These are phyloP conservation scores for Griposia aprilina DNA, from an alignment of 2,888 invertebrate species.

Conservation along the genomic window DNA sequence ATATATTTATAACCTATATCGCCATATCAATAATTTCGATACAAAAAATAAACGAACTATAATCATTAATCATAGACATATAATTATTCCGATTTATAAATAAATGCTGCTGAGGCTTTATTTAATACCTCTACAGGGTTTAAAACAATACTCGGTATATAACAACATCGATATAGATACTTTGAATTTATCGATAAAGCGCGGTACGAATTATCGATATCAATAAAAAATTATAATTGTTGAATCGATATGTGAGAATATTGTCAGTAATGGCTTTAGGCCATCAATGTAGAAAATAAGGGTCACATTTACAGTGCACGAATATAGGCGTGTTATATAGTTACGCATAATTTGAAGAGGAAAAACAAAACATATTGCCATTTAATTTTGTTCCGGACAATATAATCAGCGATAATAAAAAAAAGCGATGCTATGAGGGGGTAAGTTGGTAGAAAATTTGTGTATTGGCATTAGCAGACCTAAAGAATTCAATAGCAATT, in stretches of 20 bases:
- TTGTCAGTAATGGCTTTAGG: constrained; percentile 35
- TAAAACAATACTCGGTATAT: constrained; percentile 31
- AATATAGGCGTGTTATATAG: background rate
- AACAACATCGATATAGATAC: constrained; percentile 20
- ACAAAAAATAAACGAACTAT: constrained; percentile 45
- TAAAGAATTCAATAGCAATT: background rate
- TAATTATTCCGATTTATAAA: constrained; percentile 47
- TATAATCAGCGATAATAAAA: background rate
- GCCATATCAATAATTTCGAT: constrained; percentile 57
- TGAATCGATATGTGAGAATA: constrained; percentile 55
- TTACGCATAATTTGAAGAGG: background rate
- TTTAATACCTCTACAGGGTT: constrained; percentile 39
- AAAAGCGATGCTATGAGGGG: background rate
- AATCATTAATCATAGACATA: constrained; percentile 31
- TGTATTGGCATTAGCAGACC: background rate
- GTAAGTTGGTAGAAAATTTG: background rate
- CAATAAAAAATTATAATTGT: constrained; percentile 22
- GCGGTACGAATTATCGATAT: constrained; percentile 9
- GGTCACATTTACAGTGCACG: constrained; percentile 3
- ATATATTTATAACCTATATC: constrained; percentile 58
- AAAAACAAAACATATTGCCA: constrained; percentile 1
- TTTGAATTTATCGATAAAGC: constrained; percentile 23
- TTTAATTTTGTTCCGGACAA: background rate
- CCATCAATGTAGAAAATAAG: constrained; percentile 21
- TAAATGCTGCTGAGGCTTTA: constrained; percentile 54